These are phyloP conservation scores for Polyergus mexicanus DNA, from an alignment of 1,140 invertebrate species.

Conservation along the genomic window DNA sequence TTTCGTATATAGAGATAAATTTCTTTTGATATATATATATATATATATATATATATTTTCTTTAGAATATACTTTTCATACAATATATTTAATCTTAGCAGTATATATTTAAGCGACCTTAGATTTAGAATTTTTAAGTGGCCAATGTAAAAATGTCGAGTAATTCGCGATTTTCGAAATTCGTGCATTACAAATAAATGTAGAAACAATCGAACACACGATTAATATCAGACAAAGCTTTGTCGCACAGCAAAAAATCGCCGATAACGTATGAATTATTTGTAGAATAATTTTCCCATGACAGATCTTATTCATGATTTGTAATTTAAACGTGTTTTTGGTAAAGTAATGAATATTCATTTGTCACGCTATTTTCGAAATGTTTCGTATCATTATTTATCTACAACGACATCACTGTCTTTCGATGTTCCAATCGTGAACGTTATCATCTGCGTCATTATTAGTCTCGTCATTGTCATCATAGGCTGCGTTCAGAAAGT, in stretches of 20 bases:
- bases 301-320: conserved; percentile 73
- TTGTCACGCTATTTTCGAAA: conserved; percentile 23
- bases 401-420: conserved; percentile 20
- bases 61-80: too few species aligned
- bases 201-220: conserved; percentile 68
- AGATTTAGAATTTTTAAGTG: not conserved
- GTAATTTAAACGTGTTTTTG: conserved; percentile 65
- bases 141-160: conserved; percentile 65
- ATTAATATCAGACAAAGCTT: conserved; percentile 75
- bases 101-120: conserved; percentile 13
- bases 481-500: not conserved
- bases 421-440: conserved; percentile 14
- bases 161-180: conserved; percentile 69
- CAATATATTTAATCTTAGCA: conserved; percentile 31
- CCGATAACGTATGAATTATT: conserved; percentile 76
- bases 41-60: not conserved
- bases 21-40: not conserved
- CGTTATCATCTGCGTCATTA: not conserved
- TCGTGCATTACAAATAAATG: conserved; percentile 73
- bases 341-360: conserved; percentile 76
- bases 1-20: not conserved
- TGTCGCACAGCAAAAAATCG: conserved; percentile 76
- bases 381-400: conserved; percentile 31
- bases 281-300: conserved; percentile 80
- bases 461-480: conserved; percentile 5